phyloP scores from a whole-genome alignment of 2,888 invertebrate genomes.

The Chelonus formosanus region DNA sequence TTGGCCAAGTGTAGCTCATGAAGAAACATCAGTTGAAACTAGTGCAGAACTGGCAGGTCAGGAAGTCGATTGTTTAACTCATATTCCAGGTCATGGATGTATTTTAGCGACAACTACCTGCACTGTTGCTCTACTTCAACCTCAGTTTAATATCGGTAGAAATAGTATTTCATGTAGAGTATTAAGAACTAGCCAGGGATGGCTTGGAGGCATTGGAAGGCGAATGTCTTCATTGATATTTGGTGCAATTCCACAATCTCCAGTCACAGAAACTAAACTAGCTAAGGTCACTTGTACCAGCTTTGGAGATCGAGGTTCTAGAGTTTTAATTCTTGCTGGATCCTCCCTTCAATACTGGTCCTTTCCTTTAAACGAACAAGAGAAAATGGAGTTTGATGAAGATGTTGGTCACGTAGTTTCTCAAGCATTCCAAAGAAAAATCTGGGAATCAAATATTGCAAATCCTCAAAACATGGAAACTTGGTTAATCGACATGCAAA shows the following conservation, averaged over 20 bases:
- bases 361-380: slow-evolving; percentile 72
- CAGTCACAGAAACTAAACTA: slow-evolving; percentile 72
- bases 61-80: slow-evolving; percentile 81
- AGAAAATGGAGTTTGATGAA: slow-evolving; percentile 78
- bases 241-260: slow-evolving; percentile 74
- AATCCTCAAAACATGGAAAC: slow-evolving; percentile 75
- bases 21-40: slow-evolving; percentile 84
- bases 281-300: slow-evolving; percentile 71
- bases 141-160: slow-evolving; percentile 72
- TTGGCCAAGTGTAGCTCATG: slow-evolving; percentile 91
- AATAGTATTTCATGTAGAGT: slow-evolving; percentile 75
- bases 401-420: slow-evolving; percentile 77
- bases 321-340: slow-evolving; percentile 79
- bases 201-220: slow-evolving; percentile 87
- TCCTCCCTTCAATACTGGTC: slow-evolving; percentile 86
- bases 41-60: slow-evolving; percentile 88
- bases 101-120: slow-evolving; percentile 92
- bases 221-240: slow-evolving; percentile 84
- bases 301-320: slow-evolving; percentile 65
- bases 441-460: slow-evolving; percentile 69
- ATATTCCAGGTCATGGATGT: slow-evolving; percentile 77
- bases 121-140: slow-evolving; percentile 79
- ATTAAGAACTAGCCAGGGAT: slow-evolving; percentile 79
- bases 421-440: slow-evolving; percentile 74
- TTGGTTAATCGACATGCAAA: slow-evolving; percentile 82